Percentiles rank a stretch among this genome's conserved stretches.
Conservation (phyloP, 2,113 vertebrate species). For the Xenus cinereus region DNA sequence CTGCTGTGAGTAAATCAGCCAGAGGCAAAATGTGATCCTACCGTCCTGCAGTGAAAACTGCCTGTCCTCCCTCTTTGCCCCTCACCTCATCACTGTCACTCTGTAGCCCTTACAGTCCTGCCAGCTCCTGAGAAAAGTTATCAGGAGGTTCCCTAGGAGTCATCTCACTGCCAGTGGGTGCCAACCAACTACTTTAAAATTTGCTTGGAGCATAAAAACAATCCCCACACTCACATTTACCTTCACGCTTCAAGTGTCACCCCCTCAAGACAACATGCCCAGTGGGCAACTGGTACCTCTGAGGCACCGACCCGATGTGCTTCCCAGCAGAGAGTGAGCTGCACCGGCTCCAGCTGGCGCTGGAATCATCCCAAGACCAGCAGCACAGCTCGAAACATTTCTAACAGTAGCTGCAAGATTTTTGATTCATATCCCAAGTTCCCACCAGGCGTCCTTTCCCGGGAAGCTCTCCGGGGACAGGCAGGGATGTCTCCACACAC, state of each 20-base stretch:
- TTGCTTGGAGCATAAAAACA: neutral
- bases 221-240: neutral
- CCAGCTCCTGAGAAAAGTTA: neutral
- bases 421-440: neutral
- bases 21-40: conserved; percentile 15
- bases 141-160: neutral
- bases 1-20: conserved; percentile 25
- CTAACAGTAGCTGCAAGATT: neutral
- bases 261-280: neutral
- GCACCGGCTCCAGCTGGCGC: neutral
- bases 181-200: neutral
- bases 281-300: neutral
- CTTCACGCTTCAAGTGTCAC: neutral
- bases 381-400: neutral
- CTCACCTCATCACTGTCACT: conserved; percentile 27
- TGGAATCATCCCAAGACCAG: neutral
- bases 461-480: neutral
- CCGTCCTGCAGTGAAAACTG: neutral
- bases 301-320: neutral
- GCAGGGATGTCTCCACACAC: neutral
- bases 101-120: neutral
- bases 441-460: neutral
- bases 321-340: neutral
- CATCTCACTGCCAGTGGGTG: neutral
- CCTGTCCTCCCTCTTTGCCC: neutral